phyloP scores from a whole-genome alignment of 2,113 vertebrate genomes.

The Nerophis lumbriciformis region DNA sequence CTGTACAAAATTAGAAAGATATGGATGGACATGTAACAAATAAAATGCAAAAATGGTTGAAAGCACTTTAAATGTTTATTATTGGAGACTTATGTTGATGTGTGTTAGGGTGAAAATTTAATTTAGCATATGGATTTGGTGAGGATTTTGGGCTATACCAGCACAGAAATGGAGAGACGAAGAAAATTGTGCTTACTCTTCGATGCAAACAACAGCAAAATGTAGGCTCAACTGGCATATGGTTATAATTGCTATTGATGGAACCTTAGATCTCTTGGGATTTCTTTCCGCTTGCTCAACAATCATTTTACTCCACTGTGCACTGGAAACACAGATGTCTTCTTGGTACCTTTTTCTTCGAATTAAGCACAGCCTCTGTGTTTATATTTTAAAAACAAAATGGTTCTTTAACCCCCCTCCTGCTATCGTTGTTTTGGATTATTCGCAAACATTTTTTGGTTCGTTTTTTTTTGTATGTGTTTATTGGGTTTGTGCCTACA shows the following conservation, averaged over 20 bases:
- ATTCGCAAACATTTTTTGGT: no score
- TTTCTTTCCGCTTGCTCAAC: background rate
- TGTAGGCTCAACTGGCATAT: constrained; percentile 2
- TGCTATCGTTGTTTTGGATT: no score
- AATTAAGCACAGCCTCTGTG: background rate
- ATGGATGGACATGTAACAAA: no score
- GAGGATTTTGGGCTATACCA: background rate
- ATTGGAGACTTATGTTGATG: no score
- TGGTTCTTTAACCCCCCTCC: no score
- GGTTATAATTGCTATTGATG: constrained; percentile 6
- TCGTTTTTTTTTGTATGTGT: no score
- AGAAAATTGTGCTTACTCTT: background rate
- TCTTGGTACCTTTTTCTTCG: background rate
- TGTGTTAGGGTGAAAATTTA: background rate
- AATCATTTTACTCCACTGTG: constrained; percentile 1
- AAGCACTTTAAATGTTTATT: no score
- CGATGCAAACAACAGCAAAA: constrained; percentile 15
- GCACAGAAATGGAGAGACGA: background rate
- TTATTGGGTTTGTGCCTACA: no score
- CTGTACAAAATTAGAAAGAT: no score
- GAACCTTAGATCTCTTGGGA: constrained; percentile 1
- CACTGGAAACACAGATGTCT: background rate
- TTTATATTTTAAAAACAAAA: no score
- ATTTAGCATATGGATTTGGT: background rate
- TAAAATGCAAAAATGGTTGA: no score